Evolutionary conservation across 2,797 vertebrate species (phyloP).

Genomic region (Fundulus diaphanus): DNA sequence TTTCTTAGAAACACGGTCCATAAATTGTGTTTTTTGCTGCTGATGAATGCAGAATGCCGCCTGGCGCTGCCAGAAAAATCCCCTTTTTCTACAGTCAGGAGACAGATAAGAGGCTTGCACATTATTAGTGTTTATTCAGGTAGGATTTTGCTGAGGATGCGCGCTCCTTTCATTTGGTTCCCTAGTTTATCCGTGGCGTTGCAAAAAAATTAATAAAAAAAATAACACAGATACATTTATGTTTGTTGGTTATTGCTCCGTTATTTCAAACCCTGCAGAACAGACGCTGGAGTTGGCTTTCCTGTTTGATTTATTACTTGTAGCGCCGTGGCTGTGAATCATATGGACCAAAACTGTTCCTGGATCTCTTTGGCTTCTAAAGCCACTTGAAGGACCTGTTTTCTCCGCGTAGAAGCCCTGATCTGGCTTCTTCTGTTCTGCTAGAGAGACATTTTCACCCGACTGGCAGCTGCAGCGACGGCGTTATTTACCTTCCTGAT

Average conservation of each 20-base stretch:
- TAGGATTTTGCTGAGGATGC: conserved; percentile 47
- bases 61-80: conserved; percentile 4
- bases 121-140: conserved; percentile 40
- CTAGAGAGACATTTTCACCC: not conserved
- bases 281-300: conserved; percentile 11
- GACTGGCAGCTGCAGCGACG: not conserved
- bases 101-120: conserved; percentile 16
- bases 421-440: not conserved
- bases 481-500: conserved; percentile 1
- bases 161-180: conserved; percentile 25
- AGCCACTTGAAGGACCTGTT: not conserved
- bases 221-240: conserved; percentile 21
- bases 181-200: conserved; percentile 29
- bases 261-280: conserved; percentile 31
- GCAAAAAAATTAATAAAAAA: conserved; percentile 1
- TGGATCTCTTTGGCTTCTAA: not conserved
- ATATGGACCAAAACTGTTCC: not conserved
- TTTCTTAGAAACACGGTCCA: conserved; percentile 2
- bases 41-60: conserved; percentile 11
- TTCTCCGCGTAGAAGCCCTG: not conserved
- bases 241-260: conserved; percentile 32
- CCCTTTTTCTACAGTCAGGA: not conserved
- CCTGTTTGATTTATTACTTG: conserved; percentile 26
- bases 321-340: not conserved
- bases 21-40: conserved; percentile 8